Percentiles rank a stretch among this genome's conserved stretches.
phyloP scores from a whole-genome alignment of 2,113 vertebrate genomes.

The Anoura caudifer region DNA sequence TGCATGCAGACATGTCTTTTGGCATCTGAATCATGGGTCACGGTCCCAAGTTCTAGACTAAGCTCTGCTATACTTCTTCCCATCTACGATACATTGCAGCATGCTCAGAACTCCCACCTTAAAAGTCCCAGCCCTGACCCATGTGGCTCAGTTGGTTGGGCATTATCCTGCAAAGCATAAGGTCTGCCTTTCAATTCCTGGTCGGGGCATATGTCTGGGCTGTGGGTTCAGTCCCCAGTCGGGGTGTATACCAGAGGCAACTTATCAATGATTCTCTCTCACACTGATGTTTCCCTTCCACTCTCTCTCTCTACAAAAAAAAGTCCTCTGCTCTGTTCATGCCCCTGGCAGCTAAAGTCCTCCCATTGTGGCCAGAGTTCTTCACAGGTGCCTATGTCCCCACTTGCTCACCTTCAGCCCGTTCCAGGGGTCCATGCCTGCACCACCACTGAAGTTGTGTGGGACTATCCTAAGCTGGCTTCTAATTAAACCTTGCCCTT shows the following conservation, averaged over 20 bases:
- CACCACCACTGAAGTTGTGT: rapidly evolving
- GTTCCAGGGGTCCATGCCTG: neutral
- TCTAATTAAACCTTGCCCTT: neutral
- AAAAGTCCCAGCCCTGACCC: neutral
- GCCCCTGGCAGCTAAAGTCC: neutral
- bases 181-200: no score
- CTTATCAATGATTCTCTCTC: no score
- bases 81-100: neutral
- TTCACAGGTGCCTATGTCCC: neutral
- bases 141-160: no score
- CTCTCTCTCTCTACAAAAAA: neutral
- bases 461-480: neutral
- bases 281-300: no score
- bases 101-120: neutral
- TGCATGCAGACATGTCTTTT: neutral
- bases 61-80: neutral
- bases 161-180: no score
- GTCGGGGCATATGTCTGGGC: no score
- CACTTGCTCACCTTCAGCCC: neutral
- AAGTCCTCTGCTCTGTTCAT: neutral
- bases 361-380: neutral
- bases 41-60: neutral
- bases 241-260: no score
- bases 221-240: no score
- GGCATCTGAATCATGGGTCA: neutral